phyloP scores from a whole-genome alignment of 2,888 invertebrate species.

The Nymphalis urticae region DNA sequence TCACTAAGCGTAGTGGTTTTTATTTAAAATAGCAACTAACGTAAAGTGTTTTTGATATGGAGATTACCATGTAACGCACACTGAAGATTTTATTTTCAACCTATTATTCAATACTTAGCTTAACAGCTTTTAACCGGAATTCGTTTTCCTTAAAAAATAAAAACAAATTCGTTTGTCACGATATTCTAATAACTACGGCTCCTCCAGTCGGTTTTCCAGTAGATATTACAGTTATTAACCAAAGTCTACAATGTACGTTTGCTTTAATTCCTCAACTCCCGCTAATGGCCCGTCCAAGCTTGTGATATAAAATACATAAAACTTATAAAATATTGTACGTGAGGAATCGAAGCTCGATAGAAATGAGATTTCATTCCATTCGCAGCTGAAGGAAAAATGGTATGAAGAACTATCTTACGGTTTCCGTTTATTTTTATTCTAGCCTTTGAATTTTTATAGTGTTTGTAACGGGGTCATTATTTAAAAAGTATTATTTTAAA shows the following conservation, averaged over 20 bases:
- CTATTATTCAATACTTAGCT: background rate
- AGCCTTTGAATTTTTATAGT: background rate
- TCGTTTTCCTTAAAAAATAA: too few species aligned
- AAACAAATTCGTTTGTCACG: too few species aligned
- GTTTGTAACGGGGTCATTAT: background rate
- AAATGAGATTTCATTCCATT: background rate
- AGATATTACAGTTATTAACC: too few species aligned
- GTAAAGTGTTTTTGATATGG: background rate
- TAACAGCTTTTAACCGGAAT: too few species aligned
- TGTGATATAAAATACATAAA: too few species aligned
- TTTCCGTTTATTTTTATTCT: background rate
- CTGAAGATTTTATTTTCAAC: background rate
- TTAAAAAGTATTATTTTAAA: too few species aligned
- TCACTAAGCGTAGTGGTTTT: background rate
- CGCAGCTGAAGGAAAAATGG: background rate
- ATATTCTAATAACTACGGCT: too few species aligned
- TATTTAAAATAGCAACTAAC: background rate
- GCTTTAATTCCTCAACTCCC: too few species aligned
- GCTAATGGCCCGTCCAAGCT: too few species aligned
- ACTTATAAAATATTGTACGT: slow-evolving; percentile 2
- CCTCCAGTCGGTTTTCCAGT: too few species aligned
- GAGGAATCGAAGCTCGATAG: background rate
- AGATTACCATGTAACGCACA: background rate
- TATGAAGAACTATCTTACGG: background rate
- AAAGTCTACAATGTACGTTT: too few species aligned